These are phyloP conservation scores for Drosophila melanogaster DNA, from an alignment of 1,140 invertebrate species.

Conservation along the genomic window Release_6_plus_ISO1_MT NT_033779.5:5365501-5366000, in stretches of 20 bases:
- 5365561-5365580: conserved; percentile 26
- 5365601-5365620: conserved; percentile 19
- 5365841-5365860: too few species aligned
- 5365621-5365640: conserved; percentile 16
- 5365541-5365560: conserved; percentile 39
- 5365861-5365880: not conserved
- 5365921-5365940: too few species aligned
- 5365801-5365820: conserved; percentile 21
- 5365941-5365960: too few species aligned
- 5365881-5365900: not conserved
- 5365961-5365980: too few species aligned
- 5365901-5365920: too few species aligned
- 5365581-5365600: conserved; percentile 36
- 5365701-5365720: conserved; percentile 45
- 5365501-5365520: conserved; percentile 59
- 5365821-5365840: too few species aligned
- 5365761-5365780: conserved; percentile 73
- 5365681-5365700: conserved; percentile 41
- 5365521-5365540: conserved; percentile 36
- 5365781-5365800: conserved; percentile 74
- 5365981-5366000: too few species aligned
- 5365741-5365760: conserved; percentile 58
- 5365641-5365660: conserved; percentile 30
- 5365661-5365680: conserved; percentile 36
- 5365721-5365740: conserved; percentile 53